These are phyloP conservation scores for Onychostruthus taczanowskii DNA, from an alignment of 2,113 vertebrate genomes.

Conservation along the genomic window DNA sequence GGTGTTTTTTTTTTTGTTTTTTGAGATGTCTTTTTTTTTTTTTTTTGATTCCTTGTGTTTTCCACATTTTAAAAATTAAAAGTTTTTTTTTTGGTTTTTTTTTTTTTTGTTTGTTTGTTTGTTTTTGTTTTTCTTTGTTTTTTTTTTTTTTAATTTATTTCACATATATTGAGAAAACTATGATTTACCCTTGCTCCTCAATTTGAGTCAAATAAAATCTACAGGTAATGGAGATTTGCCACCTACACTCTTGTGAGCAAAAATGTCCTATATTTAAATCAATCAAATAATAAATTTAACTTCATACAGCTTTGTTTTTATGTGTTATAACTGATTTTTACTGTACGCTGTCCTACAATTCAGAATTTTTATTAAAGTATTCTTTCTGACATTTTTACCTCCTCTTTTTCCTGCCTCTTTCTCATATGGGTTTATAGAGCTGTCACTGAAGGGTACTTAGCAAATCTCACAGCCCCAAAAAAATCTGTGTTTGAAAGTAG, in stretches of 20 bases:
- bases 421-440: neutral
- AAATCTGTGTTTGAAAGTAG: neutral
- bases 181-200: neutral
- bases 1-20: too few species aligned
- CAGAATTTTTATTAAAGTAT: neutral
- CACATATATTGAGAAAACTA: neutral
- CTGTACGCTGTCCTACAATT: neutral
- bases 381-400: neutral
- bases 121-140: too few species aligned
- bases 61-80: too few species aligned
- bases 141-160: neutral
- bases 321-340: neutral
- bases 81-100: neutral
- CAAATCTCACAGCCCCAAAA: neutral
- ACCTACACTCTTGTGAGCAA: neutral
- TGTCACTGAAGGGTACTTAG: neutral
- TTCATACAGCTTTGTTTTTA: neutral
- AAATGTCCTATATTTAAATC: neutral
- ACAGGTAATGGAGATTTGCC: neutral
- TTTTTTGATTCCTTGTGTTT: too few species aligned
- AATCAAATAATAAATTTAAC: neutral
- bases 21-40: neutral
- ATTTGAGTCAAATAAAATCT: neutral
- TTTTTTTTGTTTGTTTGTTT: too few species aligned
- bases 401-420: neutral